Conservation (phyloP, 2,888 invertebrate species). For the Lycaena phlaeas region DNA sequence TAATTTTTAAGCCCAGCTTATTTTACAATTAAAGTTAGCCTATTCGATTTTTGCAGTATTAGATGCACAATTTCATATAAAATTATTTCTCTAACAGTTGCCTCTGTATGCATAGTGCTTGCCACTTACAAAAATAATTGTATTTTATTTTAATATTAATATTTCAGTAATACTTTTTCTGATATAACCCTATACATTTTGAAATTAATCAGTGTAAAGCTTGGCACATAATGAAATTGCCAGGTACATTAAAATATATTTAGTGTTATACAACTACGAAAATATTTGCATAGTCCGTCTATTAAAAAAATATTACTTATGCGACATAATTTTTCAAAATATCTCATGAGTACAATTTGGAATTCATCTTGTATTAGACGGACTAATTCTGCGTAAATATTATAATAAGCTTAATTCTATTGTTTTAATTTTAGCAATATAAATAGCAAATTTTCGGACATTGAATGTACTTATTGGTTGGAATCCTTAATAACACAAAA, state of each 20-base stretch:
- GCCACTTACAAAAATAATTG: slow-evolving; percentile 3
- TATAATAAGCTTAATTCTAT: background rate
- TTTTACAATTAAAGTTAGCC: too few relatives aligned
- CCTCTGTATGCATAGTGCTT: background rate
- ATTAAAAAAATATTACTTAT: background rate
- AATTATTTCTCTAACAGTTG: too few relatives aligned
- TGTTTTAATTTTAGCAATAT: background rate
- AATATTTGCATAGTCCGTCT: background rate
- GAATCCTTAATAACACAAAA: too few relatives aligned
- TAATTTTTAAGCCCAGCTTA: background rate
- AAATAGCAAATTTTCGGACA: too few relatives aligned
- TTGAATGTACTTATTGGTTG: too few relatives aligned
- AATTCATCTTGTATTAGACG: background rate
- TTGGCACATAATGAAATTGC: slow-evolving; percentile 6
- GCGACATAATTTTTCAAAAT: background rate
- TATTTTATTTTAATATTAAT: background rate
- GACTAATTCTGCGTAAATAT: background rate
- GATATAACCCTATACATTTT: background rate
- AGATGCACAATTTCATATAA: too few relatives aligned
- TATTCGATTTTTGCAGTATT: too few relatives aligned
- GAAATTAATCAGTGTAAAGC: background rate
- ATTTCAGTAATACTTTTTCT: slow-evolving; percentile 2
- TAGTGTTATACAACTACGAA: background rate
- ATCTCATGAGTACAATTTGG: background rate
- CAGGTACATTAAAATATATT: slow-evolving; percentile 6